Base-by-base conservation (phyloP, 2,113 vertebrate genomes). In the Tetrao urogallus region DNA sequence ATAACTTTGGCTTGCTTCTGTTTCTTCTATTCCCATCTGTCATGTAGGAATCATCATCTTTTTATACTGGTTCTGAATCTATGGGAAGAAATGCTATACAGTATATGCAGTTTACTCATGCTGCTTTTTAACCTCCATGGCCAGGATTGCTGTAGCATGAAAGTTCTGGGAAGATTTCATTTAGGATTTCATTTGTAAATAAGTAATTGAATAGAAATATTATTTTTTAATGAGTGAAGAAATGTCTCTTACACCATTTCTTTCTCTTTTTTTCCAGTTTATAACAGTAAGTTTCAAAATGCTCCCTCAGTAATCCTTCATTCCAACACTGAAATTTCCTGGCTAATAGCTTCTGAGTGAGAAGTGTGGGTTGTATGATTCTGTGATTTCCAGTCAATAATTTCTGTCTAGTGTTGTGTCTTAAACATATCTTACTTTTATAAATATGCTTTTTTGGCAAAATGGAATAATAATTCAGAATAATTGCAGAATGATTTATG, bases 381-480 rank as follows among this genome's bases (percentile, higher is more conserved):
- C 48, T 24, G 48, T 50, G 21, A 43, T 92, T 82, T 93, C 64
- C 3, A 4, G 17, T 81, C 66, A 78, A 67, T 80, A n/a, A 70
- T 70, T 80, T 88, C 42, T 70, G 27, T 77, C 10, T 24, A 19
- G 34, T 71, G 91, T 80, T 20, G 32, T 45, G 7, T 67, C 28
- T 91, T 82, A 76, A 82, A 64, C 36, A 3, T 38, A 12, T 47
- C 28, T 58, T 74, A 34, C 76, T 83, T 94, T 63, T 75, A 17
- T 67, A 90, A 88, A 71, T 78, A 86, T 4, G 3, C 19, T 83
- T 94, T 94, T 87, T 43, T 71, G 52, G 38, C 11, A 90, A 83
- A 81, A 42, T 8, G 52, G 43, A 88, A 56, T 50, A 64, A 67
- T 61, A 60, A 71, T 45, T 91, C 28, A 79, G 73, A 74, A 72